Percentiles rank a stretch among this genome's conserved stretches.
Evolutionary conservation across 2,888 invertebrate species (phyloP).

Genomic region (Dusona sp.): DNA sequence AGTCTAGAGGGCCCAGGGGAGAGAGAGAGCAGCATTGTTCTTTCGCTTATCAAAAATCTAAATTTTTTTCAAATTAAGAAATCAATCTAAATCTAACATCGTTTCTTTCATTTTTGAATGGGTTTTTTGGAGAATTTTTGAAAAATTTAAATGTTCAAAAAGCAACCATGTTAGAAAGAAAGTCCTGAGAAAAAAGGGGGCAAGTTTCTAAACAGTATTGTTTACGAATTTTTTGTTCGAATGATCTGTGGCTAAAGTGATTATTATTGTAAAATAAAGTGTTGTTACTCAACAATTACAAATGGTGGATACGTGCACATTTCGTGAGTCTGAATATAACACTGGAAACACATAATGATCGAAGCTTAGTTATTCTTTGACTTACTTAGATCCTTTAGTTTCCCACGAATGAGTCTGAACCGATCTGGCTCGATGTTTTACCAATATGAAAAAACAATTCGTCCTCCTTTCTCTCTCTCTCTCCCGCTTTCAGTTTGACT

Average conservation of each 20-base stretch:
- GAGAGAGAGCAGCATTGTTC: background rate
- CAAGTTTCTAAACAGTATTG: background rate
- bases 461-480: conserved; percentile 50
- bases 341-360: conserved; percentile 55
- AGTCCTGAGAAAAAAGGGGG: too few relatives aligned
- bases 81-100: background rate
- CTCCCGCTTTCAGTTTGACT: conserved; percentile 5
- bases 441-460: conserved; percentile 59
- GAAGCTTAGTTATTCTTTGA: conserved; percentile 67
- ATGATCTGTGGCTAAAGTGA: background rate
- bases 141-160: too few relatives aligned
- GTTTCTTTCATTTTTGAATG: background rate
- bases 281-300: conserved; percentile 37
- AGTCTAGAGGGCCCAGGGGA: too few relatives aligned
- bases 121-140: too few relatives aligned
- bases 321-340: conserved; percentile 20
- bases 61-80: background rate
- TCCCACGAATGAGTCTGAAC: conserved; percentile 60
- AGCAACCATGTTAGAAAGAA: too few relatives aligned
- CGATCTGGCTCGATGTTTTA: conserved; percentile 38
- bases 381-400: conserved; percentile 68
- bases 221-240: background rate
- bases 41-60: background rate
- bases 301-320: conserved; percentile 12
- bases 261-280: background rate